phyloP scores from a whole-genome alignment of 2,113 vertebrate genomes.

The Anoura caudifer region DNA sequence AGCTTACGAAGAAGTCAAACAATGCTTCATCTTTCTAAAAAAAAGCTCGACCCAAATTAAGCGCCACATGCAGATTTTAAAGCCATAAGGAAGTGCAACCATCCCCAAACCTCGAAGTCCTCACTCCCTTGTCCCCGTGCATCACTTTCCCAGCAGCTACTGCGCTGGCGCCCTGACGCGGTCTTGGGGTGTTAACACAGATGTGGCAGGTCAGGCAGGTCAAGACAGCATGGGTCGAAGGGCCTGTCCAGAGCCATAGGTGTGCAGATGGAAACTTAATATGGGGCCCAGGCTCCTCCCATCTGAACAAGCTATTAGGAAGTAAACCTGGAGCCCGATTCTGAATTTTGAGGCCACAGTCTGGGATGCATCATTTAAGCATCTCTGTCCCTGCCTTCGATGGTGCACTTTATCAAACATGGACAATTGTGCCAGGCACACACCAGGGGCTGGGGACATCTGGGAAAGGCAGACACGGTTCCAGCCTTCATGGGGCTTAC shows the following conservation, averaged over 20 bases:
- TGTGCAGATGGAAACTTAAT: background rate
- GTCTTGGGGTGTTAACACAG: background rate
- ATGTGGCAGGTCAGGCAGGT: background rate
- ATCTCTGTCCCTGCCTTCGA: background rate
- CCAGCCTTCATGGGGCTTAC: background rate
- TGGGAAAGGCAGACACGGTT: background rate
- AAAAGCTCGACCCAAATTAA: background rate
- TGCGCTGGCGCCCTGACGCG: background rate
- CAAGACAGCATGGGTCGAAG: background rate
- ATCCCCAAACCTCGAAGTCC: background rate
- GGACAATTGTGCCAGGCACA: fast-evolving
- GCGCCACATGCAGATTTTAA: background rate
- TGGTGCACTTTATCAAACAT: background rate
- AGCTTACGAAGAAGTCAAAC: background rate
- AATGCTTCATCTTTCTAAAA: background rate
- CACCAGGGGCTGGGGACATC: background rate
- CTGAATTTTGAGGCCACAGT: background rate
- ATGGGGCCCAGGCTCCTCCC: background rate
- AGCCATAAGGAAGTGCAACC: background rate
- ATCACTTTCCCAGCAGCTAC: background rate
- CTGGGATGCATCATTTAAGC: background rate
- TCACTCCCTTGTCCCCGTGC: background rate
- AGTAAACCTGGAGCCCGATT: background rate
- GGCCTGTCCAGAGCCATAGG: fast-evolving
- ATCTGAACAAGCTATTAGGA: background rate